Base-by-base conservation (phyloP, 2,888 invertebrate species). In the Drosophila trichaetosa region DNA sequence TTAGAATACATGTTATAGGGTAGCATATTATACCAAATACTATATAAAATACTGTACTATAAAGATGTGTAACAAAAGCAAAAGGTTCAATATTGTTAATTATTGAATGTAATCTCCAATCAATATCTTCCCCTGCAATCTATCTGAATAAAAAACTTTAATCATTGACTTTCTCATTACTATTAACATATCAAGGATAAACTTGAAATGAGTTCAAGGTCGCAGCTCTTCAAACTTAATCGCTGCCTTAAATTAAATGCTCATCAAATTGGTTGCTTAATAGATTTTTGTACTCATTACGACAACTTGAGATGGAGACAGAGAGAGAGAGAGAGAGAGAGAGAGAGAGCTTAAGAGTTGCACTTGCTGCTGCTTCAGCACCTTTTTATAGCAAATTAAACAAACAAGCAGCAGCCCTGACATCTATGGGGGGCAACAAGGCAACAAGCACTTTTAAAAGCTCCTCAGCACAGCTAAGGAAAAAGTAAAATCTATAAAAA, bases 401-500 rank as follows among this genome's bases (percentile, higher is more conserved):
- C 52, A 61, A 33, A 24, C 60, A 49, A 54, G 54, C 38, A 53
- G 48, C 61, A 61, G 61, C 61, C 59, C n/a, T 76, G 71, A 71
- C 70, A 76, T 70, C 59, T 56, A 51, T 53, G 36, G 48, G 36
- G 16, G 42, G 21, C 36, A 56, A 27, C 51, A 13, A 38, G 27
- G 7, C 27, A 38, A 27, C 18, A 38, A 27, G n/a, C 56, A 66
- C 48, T 57, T 58, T 21, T 27, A 60, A 56, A 66, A 64, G 53
- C 67, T 57, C 18, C 36, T 56, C 33, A 71, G 59, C 54, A 8
- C 8, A 54, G 60, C 40, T 65, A 52, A 21, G 42, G 4, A 48
- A 76, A 72, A 71, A 68, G 75, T 46, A 83, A 52, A 83, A 83
- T 78, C 78, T 76, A 68, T 77, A 78, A 69, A 83, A 75, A 75